Base-by-base conservation (phyloP, 2,113 vertebrate genomes). In the Panthera tigris region DNA sequence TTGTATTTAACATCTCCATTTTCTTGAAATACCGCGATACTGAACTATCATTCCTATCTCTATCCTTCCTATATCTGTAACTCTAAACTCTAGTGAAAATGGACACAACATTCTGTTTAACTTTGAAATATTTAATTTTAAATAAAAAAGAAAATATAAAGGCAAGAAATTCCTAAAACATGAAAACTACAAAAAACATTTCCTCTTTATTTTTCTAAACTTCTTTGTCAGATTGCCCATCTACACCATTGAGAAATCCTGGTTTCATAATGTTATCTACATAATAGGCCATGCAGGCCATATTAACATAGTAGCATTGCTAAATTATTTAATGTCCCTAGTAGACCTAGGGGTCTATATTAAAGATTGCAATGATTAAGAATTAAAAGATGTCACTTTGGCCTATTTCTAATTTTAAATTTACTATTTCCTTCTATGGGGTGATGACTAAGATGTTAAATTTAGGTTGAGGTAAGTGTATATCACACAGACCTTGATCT, bases 71-170 rank as follows among this genome's bases (percentile, higher is more conserved):
- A 13, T 80, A 27, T 63, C 12, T 80, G 1, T 86, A 86, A 85
- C 2, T 45, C 2, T 66, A 31, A 76, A 85, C 41, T 41, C 12
- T 68, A 39, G 23, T 48, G n/a, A 74, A 96, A 85, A 89, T 57
- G 21, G 13, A 71, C 11, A 61, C 91, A 95, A 65, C 8, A 74
- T 45, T 65, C 29, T 41, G 36, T 15, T 78, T 91, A n/a, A 95
- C 41, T 76, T 88, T 88, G 33, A 84, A 79, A n/a, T 87, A 33
- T 89, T 48, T 85, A 19, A 89, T 52, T 89, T 89, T 81, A 79
- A 97, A 80, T 2, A 19, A 63, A 79, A 14, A 13, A 86, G 3
- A 63, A 68, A 1, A 45, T 65, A 50, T 8, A 79, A 76, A 86
- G 41, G 9, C 52, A 33, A 45, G 23, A 52, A 8, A 61, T 9